Evolutionary conservation across 2,888 invertebrate genomes (phyloP).

Genomic region (Entomobrya multifasciata): DNA sequence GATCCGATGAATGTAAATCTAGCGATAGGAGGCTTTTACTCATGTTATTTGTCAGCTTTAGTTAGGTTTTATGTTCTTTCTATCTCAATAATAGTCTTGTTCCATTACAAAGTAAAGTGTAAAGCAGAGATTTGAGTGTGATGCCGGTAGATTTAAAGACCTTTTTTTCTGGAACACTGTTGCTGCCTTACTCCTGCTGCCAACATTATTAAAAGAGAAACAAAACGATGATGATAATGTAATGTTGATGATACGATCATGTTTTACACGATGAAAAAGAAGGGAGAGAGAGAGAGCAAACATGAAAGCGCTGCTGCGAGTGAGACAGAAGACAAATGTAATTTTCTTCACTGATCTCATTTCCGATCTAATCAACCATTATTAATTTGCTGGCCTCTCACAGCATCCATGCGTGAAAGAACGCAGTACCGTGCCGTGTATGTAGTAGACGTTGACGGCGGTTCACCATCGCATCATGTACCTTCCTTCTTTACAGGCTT

Average conservation of each 20-base stretch:
- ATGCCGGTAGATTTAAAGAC: conserved; percentile 59
- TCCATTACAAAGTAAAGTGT: not conserved
- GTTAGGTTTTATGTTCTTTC: conserved; percentile 36
- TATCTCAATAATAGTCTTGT: conserved; percentile 33
- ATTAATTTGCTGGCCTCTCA: conserved; percentile 68
- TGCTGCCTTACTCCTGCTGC: conserved; percentile 51
- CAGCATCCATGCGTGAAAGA: conserved; percentile 68
- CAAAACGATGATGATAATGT: conserved; percentile 27
- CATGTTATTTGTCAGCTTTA: conserved; percentile 58
- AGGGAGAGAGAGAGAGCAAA: conserved; percentile 43
- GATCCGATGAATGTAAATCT: conserved; percentile 35
- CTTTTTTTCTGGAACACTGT: conserved; percentile 27
- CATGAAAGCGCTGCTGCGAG: conserved; percentile 32
- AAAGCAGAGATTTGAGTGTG: conserved; percentile 11
- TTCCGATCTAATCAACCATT: conserved; percentile 70
- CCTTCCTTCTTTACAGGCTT: conserved; percentile 19
- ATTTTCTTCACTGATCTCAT: conserved; percentile 70
- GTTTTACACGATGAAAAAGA: conserved; percentile 44
- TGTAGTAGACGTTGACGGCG: conserved; percentile 40
- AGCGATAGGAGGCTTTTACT: conserved; percentile 32
- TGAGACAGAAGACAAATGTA: conserved; percentile 67
- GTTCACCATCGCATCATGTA: not conserved
- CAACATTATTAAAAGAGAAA: conserved; percentile 46
- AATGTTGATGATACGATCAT: conserved; percentile 45
- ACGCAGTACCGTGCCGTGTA: conserved; percentile 56